Conservation (phyloP, 2,797 vertebrate genomes). For the Falco biarmicus region DNA sequence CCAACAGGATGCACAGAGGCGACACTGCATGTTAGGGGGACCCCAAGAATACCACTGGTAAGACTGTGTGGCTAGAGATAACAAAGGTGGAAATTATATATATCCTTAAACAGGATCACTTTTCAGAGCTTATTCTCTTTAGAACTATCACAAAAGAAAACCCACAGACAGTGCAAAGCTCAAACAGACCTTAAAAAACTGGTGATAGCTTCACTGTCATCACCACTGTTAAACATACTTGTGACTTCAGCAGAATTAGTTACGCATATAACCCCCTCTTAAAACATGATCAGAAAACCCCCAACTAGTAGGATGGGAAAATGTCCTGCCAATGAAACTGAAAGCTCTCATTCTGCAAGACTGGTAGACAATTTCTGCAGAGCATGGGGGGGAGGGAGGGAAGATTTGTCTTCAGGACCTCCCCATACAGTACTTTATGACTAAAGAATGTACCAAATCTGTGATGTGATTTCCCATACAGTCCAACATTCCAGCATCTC, state of each 20-base stretch:
- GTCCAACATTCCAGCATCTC: background rate
- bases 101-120: slow-evolving; percentile 75
- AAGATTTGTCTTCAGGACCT: background rate
- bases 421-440: background rate
- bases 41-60: slow-evolving; percentile 99
- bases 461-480: background rate
- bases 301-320: background rate
- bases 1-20: slow-evolving; percentile 96
- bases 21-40: slow-evolving; percentile 98
- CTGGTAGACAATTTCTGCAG: background rate
- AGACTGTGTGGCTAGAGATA: slow-evolving; percentile 91
- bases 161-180: background rate
- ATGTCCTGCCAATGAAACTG: background rate
- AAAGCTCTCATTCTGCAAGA: background rate
- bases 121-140: slow-evolving; percentile 64
- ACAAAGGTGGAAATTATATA: slow-evolving; percentile 80
- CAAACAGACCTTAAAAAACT: background rate
- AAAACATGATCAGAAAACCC: background rate
- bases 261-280: background rate
- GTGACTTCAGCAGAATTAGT: background rate
- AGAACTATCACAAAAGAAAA: slow-evolving; percentile 37
- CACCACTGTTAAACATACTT: background rate
- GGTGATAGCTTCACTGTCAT: background rate
- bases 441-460: background rate
- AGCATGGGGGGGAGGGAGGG: background rate